Conservation (phyloP, 2,797 vertebrate species). For the Coranthus polyacanthus region DNA sequence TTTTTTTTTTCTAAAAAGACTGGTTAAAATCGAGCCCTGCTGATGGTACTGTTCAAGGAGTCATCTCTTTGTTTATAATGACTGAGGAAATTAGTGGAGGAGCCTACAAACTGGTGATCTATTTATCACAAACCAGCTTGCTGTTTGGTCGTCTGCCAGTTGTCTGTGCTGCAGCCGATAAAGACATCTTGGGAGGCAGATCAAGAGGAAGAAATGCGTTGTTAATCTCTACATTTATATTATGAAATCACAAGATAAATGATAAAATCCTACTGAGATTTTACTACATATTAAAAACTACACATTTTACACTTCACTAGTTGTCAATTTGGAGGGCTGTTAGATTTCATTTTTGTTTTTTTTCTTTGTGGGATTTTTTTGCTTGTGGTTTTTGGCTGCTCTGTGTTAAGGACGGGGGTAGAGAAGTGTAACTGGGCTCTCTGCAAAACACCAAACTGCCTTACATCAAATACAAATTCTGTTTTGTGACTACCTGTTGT, state of each 20-base stretch:
- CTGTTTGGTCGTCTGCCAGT: slow-evolving; percentile 81
- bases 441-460: slow-evolving; percentile 91
- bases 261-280: slow-evolving; percentile 88
- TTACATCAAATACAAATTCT: slow-evolving; percentile 87
- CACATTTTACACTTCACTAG: slow-evolving; percentile 90
- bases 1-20: slow-evolving; percentile 79
- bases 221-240: slow-evolving; percentile 89
- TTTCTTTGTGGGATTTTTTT: slow-evolving; percentile 73
- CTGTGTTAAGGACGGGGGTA: slow-evolving; percentile 85
- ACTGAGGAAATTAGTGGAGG: slow-evolving; percentile 78
- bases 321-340: slow-evolving; percentile 97
- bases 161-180: slow-evolving; percentile 78
- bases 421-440: slow-evolving; percentile 89
- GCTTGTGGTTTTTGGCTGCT: slow-evolving; percentile 87
- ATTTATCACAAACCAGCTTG: slow-evolving; percentile 85
- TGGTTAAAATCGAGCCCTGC: slow-evolving; percentile 83
- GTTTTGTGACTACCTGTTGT: slow-evolving; percentile 83
- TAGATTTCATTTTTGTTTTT: slow-evolving; percentile 75
- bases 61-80: slow-evolving; percentile 83
- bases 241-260: slow-evolving; percentile 87
- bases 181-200: slow-evolving; percentile 79
- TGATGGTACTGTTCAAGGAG: slow-evolving; percentile 84
- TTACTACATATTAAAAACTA: slow-evolving; percentile 88
- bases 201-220: slow-evolving; percentile 80
- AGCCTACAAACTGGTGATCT: slow-evolving; percentile 85